These are phyloP conservation scores for Machaerirhynchus nigripectus DNA, from an alignment of 2,113 vertebrate genomes.

Conservation along the genomic window DNA sequence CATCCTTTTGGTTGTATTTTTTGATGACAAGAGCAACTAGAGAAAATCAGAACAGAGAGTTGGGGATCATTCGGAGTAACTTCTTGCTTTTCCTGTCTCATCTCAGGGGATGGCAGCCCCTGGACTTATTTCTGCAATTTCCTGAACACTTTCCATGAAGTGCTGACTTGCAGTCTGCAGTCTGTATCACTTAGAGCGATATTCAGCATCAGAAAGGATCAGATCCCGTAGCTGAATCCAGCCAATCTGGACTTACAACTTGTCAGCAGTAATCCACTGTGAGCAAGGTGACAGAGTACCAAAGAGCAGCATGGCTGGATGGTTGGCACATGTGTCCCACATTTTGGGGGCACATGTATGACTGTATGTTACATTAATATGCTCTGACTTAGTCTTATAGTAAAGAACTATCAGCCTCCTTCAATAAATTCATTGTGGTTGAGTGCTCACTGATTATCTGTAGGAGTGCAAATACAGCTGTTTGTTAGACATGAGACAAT, in stretches of 20 bases:
- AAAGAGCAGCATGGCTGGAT: conserved; percentile 15
- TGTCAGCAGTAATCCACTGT: conserved; percentile 38
- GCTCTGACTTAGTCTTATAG: conserved; percentile 17
- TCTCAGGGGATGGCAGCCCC: neutral
- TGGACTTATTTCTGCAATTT: conserved; percentile 18
- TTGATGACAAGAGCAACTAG: conserved; percentile 6
- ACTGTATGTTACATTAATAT: neutral
- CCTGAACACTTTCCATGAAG: neutral
- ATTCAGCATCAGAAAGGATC: conserved; percentile 45
- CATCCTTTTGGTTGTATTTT: neutral
- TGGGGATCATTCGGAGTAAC: neutral
- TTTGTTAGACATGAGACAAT: neutral
- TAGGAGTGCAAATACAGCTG: conserved; percentile 36
- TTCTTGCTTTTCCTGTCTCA: neutral
- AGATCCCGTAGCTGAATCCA: neutral
- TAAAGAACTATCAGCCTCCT: conserved; percentile 21
- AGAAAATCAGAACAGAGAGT: neutral
- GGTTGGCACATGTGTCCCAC: conserved; percentile 32
- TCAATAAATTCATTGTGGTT: conserved; percentile 5
- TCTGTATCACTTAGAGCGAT: neutral
- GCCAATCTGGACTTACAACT: conserved; percentile 30
- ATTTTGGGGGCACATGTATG: conserved; percentile 6
- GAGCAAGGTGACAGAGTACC: conserved; percentile 31
- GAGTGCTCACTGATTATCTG: neutral
- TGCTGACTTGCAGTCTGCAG: conserved; percentile 23